Conservation (phyloP, 2,113 vertebrate species). For the Python bivittatus region DNA sequence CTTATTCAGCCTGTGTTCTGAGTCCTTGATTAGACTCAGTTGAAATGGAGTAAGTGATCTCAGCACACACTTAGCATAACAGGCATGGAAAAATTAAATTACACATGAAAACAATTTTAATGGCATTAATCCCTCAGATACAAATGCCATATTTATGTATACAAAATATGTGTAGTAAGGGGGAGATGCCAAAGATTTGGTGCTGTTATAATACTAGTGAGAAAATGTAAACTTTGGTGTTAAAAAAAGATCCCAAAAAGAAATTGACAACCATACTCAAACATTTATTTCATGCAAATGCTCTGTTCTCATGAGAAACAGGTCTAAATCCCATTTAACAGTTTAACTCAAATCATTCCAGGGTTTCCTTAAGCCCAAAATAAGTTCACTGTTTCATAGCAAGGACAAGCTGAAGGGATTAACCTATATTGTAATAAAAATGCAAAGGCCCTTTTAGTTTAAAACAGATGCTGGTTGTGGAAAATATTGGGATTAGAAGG, state of each 20-base stretch:
- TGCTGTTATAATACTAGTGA: background rate
- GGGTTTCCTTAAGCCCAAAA: background rate
- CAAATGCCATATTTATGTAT: background rate
- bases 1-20: too few species aligned
- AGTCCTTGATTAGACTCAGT: too few species aligned
- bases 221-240: background rate
- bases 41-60: too few species aligned
- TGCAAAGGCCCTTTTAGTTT: too few species aligned
- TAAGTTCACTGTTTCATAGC: background rate
- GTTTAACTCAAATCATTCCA: background rate
- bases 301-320: too few species aligned
- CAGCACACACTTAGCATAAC: too few species aligned
- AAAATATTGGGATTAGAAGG: too few species aligned
- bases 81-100: too few species aligned
- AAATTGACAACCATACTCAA: background rate
- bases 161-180: slow-evolving; percentile 20
- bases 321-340: too few species aligned
- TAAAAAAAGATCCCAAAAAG: background rate
- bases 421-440: background rate
- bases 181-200: slow-evolving; percentile 1
- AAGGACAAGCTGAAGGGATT: background rate
- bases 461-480: too few species aligned
- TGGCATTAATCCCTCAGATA: background rate
- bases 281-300: background rate
- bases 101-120: background rate